Conservation (phyloP, 2,113 vertebrate species). For the Riparia riparia region DNA sequence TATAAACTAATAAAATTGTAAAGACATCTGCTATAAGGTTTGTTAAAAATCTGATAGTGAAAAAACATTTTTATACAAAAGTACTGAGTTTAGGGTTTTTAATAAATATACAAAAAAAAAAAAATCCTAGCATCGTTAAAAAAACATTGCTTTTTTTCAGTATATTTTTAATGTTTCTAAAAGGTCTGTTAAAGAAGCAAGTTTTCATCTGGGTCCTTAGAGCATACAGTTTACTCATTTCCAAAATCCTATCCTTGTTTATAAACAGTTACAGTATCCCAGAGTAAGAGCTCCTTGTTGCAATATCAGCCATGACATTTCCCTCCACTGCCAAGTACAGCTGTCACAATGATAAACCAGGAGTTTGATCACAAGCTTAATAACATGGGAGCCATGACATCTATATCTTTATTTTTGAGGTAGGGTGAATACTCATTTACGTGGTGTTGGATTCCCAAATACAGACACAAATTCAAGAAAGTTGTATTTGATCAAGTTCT, state of each 20-base stretch:
- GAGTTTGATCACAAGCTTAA: not conserved
- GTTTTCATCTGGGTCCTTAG: not conserved
- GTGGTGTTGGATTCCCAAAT: not conserved
- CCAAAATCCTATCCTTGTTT: not conserved
- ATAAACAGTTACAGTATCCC: not conserved
- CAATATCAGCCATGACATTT: not conserved
- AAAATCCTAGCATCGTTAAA: not conserved
- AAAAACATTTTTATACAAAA: not conserved
- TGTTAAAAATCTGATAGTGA: not conserved
- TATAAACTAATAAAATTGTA: not conserved
- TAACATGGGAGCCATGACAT: not conserved
- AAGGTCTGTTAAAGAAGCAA: not conserved
- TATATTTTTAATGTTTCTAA: not conserved
- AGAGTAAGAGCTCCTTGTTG: not conserved
- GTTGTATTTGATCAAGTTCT: not conserved
- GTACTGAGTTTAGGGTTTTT: not conserved
- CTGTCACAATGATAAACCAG: not conserved
- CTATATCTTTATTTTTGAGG: not conserved
- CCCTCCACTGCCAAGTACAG: not conserved
- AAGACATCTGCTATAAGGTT: not conserved
- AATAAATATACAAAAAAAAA: fast-evolving
- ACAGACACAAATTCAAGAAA: not conserved
- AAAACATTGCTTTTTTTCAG: not conserved
- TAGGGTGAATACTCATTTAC: not conserved
- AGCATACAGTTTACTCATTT: not conserved